phyloP scores from a whole-genome alignment of 2,888 invertebrate species.

The Acrobasis suavella region DNA sequence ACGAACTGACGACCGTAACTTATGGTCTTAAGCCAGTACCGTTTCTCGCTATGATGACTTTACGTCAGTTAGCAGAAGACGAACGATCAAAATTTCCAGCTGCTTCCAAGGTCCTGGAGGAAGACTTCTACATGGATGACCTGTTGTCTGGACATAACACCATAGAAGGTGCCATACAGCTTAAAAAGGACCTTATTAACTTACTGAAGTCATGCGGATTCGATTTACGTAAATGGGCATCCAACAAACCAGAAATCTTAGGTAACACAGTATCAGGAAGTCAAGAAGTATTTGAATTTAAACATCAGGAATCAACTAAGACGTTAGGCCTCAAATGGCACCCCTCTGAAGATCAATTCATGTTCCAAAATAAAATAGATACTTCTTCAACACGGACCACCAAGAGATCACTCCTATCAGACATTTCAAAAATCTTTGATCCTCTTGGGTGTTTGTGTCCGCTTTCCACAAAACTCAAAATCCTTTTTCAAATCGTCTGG shows the following conservation, averaged over 20 bases:
- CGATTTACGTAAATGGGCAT: too few relatives aligned
- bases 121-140: slow-evolving; percentile 2
- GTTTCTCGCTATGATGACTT: slow-evolving; percentile 4
- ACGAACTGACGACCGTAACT: background rate
- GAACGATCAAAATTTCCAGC: slow-evolving; percentile 2
- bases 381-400: background rate
- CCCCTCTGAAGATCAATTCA: slow-evolving; percentile 5
- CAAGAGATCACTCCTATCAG: background rate
- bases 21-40: slow-evolving; percentile 3
- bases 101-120: slow-evolving; percentile 13
- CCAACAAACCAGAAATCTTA: too few relatives aligned
- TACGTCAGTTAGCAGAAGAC: slow-evolving; percentile 14
- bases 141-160: background rate
- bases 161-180: background rate
- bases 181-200: slow-evolving; percentile 10
- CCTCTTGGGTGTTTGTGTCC: too few relatives aligned
- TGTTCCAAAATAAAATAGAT: slow-evolving; percentile 1
- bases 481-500: too few relatives aligned
- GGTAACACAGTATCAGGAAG: too few relatives aligned
- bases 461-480: too few relatives aligned
- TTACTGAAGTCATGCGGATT: background rate
- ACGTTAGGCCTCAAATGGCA: background rate
- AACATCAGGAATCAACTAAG: background rate
- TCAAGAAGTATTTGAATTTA: too few relatives aligned
- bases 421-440: too few relatives aligned